Conservation (phyloP, 2,113 vertebrate species). For the Alosa alosa region DNA sequence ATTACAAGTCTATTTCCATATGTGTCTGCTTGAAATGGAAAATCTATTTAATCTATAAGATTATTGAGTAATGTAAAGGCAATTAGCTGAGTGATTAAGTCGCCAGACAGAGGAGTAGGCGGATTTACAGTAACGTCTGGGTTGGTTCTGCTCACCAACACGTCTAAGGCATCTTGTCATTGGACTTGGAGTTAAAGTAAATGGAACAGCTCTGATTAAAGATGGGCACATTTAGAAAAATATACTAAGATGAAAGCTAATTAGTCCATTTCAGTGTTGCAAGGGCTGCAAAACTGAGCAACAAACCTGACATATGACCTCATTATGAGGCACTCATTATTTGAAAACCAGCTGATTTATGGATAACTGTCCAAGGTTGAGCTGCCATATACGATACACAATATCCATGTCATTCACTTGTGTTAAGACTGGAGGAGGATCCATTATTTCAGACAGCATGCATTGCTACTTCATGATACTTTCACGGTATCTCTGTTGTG, state of each 20-base stretch:
- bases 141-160: too few species aligned
- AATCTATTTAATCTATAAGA: neutral
- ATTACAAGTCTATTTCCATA: neutral
- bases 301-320: neutral
- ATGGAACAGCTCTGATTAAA: neutral
- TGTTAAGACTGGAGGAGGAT: neutral
- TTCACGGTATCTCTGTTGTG: too few species aligned
- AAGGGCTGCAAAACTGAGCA: neutral
- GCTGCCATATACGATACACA: neutral
- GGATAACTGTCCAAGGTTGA: neutral
- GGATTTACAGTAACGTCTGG: too few species aligned
- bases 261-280: neutral
- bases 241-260: neutral
- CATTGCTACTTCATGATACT: too few species aligned
- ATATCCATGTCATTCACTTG: neutral
- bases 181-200: neutral
- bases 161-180: too few species aligned
- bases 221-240: neutral
- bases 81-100: neutral
- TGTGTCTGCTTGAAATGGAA: neutral
- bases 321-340: neutral
- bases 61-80: neutral
- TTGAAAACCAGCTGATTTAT: neutral
- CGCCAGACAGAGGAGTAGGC: too few species aligned
- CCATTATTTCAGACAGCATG: neutral